These are phyloP conservation scores for Aradophagus sp. DNA, from an alignment of 1,140 invertebrate genomes.

Conservation along the genomic window DNA sequence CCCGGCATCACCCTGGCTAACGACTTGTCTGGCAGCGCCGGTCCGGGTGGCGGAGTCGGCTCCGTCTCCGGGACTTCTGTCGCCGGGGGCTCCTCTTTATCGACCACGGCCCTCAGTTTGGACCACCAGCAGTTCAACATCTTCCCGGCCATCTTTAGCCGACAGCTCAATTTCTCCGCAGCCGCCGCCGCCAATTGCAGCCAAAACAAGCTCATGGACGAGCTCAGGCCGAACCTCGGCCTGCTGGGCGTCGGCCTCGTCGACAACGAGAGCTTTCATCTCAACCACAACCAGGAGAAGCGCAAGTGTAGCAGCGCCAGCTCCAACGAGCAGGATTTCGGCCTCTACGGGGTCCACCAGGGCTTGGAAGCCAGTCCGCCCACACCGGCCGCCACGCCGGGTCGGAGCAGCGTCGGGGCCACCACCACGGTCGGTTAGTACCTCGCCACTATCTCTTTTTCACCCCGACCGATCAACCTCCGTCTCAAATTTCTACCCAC, in stretches of 20 bases:
- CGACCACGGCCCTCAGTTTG: conserved; percentile 75
- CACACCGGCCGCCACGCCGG: conserved; percentile 78
- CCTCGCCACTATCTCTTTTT: not conserved
- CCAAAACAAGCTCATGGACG: conserved; percentile 87
- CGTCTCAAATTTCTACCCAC: too few relatives aligned
- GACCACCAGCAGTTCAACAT: conserved; percentile 90
- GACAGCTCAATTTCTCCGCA: conserved; percentile 87
- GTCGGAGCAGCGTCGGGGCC: conserved; percentile 69
- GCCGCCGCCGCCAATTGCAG: conserved; percentile 78
- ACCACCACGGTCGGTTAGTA: conserved; percentile 67
- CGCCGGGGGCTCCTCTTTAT: conserved; percentile 62
- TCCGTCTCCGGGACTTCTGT: conserved; percentile 68
- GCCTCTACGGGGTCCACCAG: conserved; percentile 79
- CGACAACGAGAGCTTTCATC: conserved; percentile 82
- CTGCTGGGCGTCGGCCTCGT: conserved; percentile 85
- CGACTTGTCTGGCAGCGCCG: conserved; percentile 73
- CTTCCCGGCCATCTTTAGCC: conserved; percentile 90
- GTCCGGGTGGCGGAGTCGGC: conserved; percentile 68
- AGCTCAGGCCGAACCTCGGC: conserved; percentile 86
- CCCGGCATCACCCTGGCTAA: conserved; percentile 75
- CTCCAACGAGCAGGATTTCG: conserved; percentile 87
- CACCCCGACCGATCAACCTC: too few relatives aligned
- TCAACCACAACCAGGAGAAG: conserved; percentile 77
- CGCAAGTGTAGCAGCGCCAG: conserved; percentile 85
- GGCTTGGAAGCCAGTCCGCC: conserved; percentile 70